phyloP scores from a whole-genome alignment of 1,140 invertebrate species.

The Drosophila murphyi region DNA sequence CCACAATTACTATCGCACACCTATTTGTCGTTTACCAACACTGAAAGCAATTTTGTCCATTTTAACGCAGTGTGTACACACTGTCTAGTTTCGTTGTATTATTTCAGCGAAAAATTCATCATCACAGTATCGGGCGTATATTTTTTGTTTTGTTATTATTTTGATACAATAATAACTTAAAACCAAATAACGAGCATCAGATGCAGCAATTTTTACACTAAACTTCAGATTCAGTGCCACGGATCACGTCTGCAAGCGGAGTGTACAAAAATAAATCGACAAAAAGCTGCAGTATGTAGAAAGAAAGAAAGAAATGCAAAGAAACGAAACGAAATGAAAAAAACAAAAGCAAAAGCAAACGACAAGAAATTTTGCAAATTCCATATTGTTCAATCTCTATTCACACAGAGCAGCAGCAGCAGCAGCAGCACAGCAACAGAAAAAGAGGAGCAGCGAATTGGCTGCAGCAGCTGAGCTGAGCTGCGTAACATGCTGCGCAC shows the following conservation, averaged over 20 bases:
- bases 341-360: constrained; percentile 37
- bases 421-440: constrained; percentile 10
- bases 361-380: constrained; percentile 51
- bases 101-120: constrained; percentile 57
- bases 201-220: constrained; percentile 39
- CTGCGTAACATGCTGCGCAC: constrained; percentile 56
- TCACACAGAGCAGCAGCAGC: constrained; percentile 6
- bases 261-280: constrained; percentile 25
- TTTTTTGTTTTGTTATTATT: constrained; percentile 58
- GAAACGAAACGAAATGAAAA: no score
- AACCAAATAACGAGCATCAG: constrained; percentile 31
- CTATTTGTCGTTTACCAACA: constrained; percentile 7
- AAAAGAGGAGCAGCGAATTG: not conserved
- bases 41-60: constrained; percentile 17
- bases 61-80: constrained; percentile 43
- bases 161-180: constrained; percentile 39
- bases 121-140: constrained; percentile 51
- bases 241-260: constrained; percentile 12
- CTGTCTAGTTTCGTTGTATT: constrained; percentile 45
- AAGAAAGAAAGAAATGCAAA: constrained; percentile 16
- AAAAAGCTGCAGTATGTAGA: constrained; percentile 46
- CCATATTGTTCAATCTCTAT: constrained; percentile 38
- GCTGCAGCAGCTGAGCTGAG: constrained; percentile 63
- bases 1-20: not conserved
- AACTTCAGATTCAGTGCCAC: constrained; percentile 30